Evolutionary conservation across 2,888 invertebrate genomes (phyloP).

Genomic region (Chironomus riparius): DNA sequence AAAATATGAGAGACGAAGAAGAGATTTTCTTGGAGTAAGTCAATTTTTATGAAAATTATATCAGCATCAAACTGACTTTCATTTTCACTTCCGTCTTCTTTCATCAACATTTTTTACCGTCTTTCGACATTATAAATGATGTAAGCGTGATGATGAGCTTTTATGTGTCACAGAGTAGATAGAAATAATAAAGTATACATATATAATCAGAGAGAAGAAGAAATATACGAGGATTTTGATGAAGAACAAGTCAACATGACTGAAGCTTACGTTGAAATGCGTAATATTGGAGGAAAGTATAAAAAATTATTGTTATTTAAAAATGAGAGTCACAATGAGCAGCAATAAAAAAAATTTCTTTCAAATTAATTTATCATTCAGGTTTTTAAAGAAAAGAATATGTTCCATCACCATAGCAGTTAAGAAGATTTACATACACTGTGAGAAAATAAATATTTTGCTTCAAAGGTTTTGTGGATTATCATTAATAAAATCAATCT

Average conservation of each 20-base stretch:
- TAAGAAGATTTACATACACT: slow-evolving; percentile 35
- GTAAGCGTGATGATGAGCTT: slow-evolving; percentile 7
- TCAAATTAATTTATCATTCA: slow-evolving; percentile 35
- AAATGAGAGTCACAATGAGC: too few species aligned
- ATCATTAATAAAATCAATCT: too few species aligned
- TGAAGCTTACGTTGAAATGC: too few species aligned
- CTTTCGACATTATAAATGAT: slow-evolving; percentile 12
- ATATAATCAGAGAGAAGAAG: not conserved
- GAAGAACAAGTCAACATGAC: too few species aligned
- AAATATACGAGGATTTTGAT: not conserved
- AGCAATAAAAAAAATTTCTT: too few species aligned
- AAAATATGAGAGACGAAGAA: too few species aligned
- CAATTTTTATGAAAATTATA: not conserved
- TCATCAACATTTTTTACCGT: not conserved
- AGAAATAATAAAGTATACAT: not conserved
- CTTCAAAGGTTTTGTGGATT: not conserved
- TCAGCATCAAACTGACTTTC: not conserved
- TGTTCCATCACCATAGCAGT: slow-evolving; percentile 35
- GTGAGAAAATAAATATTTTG: not conserved
- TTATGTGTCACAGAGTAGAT: not conserved
- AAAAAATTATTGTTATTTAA: too few species aligned
- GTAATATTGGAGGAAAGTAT: too few species aligned
- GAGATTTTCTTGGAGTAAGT: too few species aligned
- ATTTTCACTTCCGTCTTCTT: too few species aligned
- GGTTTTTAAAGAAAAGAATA: slow-evolving; percentile 25